Evolutionary conservation across 1,140 invertebrate genomes (phyloP), one percentile per base, ranked within the genome.

Genomic region (Scylla paramamosain): DNA sequence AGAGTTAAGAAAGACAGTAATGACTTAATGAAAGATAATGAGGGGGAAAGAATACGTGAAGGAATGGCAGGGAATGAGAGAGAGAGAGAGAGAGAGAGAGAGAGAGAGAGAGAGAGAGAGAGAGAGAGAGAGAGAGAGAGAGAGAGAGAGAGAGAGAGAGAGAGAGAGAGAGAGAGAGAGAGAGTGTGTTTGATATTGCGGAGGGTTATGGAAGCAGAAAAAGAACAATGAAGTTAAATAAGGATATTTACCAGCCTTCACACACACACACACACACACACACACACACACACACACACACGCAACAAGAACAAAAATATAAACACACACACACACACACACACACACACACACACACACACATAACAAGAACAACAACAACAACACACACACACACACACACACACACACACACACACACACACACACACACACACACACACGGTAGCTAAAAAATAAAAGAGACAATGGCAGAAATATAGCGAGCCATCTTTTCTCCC

Each of bases 381-480:
- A 6, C 8, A 6, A 67, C 67, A 20, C 67, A 77, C n/a, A 77
- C 67, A 77, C 67, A 77, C 67, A 59, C n/a, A 25, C 67, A 77
- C 67, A n/a, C 67, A 77, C n/a, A 77, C 67, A n/a, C 67, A 77
- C 67, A 59, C n/a, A 25, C 67, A 77, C 67, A n/a, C 67, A n/a
- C n/a, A 77, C 67, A 77, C 67, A 77, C 67, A 59, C n/a, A 25
- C 67, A 77, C 67, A n/a, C 67, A 77, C n/a, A 77, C 67, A 77
- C 67, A 77, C 67, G 10, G 52, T 14, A 59, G 52, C 52, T 7
- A 77, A 77, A 25, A 25, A 77, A 59, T 16, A 77, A 77, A 25
- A 7, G 20, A 77, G 20, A 25, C 67, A 77, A 77, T 20, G 20
- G 67, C 6, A n/a, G 20, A 77, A 77, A 25, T 77, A 77, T n/a